These are phyloP conservation scores for Isotomurus palustris DNA, from an alignment of 2,888 invertebrate species.

Conservation along the genomic window DNA sequence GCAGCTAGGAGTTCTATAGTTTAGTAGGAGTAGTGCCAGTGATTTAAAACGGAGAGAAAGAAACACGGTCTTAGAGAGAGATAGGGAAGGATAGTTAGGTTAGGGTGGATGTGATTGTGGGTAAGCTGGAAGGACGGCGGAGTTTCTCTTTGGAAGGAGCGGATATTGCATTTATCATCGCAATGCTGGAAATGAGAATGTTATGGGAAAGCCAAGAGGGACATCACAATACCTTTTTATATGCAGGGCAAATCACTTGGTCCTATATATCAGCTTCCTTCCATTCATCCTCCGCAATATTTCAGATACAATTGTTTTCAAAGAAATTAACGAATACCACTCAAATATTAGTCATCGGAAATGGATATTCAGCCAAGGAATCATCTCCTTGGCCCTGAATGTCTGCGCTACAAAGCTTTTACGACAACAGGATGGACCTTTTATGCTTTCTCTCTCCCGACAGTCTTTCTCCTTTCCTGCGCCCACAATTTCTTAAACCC, in stretches of 20 bases:
- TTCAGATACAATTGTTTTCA: slow-evolving; percentile 43
- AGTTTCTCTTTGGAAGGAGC: slow-evolving; percentile 32
- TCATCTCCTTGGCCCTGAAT: slow-evolving; percentile 11
- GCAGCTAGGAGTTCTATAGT: too few species aligned
- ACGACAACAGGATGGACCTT: slow-evolving; percentile 18
- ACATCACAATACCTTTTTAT: slow-evolving; percentile 27
- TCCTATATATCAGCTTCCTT: slow-evolving; percentile 36
- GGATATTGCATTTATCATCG: slow-evolving; percentile 47
- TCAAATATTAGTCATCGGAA: slow-evolving; percentile 44
- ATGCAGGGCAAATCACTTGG: slow-evolving; percentile 46
- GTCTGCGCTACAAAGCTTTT: slow-evolving; percentile 14
- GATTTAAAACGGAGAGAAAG: too few species aligned
- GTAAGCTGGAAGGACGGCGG: slow-evolving; percentile 5
- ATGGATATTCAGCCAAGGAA: slow-evolving; percentile 27
- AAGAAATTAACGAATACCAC: slow-evolving; percentile 38
- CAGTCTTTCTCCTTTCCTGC: slow-evolving; percentile 8
- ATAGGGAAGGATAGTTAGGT: slow-evolving; percentile 5
- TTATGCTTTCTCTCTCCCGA: neutral
- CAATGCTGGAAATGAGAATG: slow-evolving; percentile 45
- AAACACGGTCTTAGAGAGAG: slow-evolving; percentile 12
- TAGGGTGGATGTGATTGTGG: slow-evolving; percentile 10
- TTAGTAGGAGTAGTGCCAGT: too few species aligned
- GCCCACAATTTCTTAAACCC: slow-evolving; percentile 1
- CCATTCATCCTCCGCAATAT: slow-evolving; percentile 40
- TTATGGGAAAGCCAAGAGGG: slow-evolving; percentile 26